Evolutionary conservation across 1,140 invertebrate genomes (phyloP).

Genomic region (Drosophila leontia): DNA sequence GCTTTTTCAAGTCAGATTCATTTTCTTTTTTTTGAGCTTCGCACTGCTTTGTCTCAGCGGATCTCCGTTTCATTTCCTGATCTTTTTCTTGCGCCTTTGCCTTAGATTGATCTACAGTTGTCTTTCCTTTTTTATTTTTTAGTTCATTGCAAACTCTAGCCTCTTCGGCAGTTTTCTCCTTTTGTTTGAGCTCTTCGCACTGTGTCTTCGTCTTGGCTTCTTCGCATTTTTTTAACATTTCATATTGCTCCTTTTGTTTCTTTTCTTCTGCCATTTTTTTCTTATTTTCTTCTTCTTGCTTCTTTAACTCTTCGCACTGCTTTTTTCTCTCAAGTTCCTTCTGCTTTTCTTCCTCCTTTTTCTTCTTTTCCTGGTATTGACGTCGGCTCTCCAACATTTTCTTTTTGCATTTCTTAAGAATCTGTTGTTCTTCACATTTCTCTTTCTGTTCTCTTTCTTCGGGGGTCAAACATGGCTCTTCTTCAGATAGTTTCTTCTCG

Average conservation of each 20-base stretch:
- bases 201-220: background rate
- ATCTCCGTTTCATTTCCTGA: background rate
- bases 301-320: background rate
- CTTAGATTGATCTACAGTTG: background rate
- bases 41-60: background rate
- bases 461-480: background rate
- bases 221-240: background rate
- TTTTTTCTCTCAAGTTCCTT: background rate
- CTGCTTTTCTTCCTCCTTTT: background rate
- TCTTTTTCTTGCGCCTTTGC: too few species aligned
- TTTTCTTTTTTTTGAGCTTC: background rate
- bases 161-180: background rate
- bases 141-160: background rate
- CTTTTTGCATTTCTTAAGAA: background rate
- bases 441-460: conserved; percentile 4
- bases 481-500: too few species aligned
- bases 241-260: background rate
- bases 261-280: background rate
- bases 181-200: background rate
- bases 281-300: too few species aligned
- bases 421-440: background rate
- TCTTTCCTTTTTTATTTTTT: background rate
- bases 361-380: background rate
- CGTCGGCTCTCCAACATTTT: background rate
- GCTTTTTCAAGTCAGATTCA: background rate